Evolutionary conservation across 1,140 invertebrate genomes (phyloP), one percentile per base, ranked within the genome.

Genomic region (Wasmannia auropunctata): DNA sequence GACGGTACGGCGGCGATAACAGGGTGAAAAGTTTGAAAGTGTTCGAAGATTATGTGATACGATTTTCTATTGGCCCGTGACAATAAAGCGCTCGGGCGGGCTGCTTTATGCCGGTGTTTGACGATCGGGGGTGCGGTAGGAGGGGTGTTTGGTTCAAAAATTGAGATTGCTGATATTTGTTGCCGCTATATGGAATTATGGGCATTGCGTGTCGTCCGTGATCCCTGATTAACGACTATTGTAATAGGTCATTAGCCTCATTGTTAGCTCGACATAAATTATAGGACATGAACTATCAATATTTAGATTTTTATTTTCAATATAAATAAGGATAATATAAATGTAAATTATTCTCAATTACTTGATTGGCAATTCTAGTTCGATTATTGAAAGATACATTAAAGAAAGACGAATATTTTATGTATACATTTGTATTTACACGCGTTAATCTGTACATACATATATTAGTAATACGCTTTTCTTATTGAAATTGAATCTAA

Each of bases 11-110:
- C 74, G 60, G 67, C 75, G 87, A 85, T 89, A 89, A 89, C 88
- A 85, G 88, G 87, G 84, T 88, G 87, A 89, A 77, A 89, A 89
- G 70, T 89, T 89, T 85, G 31, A 62, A 75, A 81, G 60, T 75
- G 74, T 86, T 88, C 16, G 76, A 63, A 81, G 70, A 89, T 58
- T 70, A 87, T 62, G 84, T 65, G 88, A 89, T 89, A 89, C 88
- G 54, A 58, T 85, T 67, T 51, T 54, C 76, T 89, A 84, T 86
- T 70, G 88, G 87, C 34, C 49, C 10, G 75, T 54, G 70, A 63
- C 69, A 76, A 86, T 89, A 89, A 89, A 89, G 76, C 65, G 85
- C 51, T 77, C 51, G 37, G n/a, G 34, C 83, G 75, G 34, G 69
- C 43, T 88, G 86, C 43, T 88, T 89, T 89, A 89, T 86, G 79